These are phyloP conservation scores for Vollenhovia emeryi DNA, from an alignment of 1,140 invertebrate species.

Conservation along the genomic window DNA sequence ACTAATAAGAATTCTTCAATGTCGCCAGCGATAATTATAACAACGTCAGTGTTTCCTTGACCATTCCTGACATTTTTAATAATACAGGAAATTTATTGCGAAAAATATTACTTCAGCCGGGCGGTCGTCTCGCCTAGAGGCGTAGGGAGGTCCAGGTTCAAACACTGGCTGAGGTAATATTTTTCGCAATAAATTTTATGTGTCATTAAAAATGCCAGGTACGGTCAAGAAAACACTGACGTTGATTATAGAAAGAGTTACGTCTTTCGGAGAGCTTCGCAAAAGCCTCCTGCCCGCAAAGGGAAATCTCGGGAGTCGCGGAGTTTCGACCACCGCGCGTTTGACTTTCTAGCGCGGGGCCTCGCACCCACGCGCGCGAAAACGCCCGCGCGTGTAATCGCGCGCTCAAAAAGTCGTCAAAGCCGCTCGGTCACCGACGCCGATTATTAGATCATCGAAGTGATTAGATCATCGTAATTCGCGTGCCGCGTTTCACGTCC, in stretches of 20 bases:
- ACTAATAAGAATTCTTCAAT: too few species aligned
- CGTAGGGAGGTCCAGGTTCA: too few species aligned
- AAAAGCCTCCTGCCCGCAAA: background rate
- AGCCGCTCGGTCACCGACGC: background rate
- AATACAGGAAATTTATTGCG: too few species aligned
- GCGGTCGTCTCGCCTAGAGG: too few species aligned
- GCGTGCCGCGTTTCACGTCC: background rate
- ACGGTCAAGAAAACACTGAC: too few species aligned
- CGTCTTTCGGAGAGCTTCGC: background rate
- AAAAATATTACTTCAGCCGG: too few species aligned
- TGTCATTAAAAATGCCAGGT: too few species aligned
- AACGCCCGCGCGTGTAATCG: conserved; percentile 4
- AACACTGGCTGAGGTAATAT: too few species aligned
- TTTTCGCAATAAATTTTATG: too few species aligned
- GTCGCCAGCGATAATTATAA: too few species aligned
- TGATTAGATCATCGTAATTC: conserved; percentile 21
- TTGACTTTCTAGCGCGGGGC: conserved; percentile 66
- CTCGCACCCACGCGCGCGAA: conserved; percentile 44
- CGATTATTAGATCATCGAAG: conserved; percentile 53
- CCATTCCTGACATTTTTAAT: too few species aligned
- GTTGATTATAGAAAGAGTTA: background rate
- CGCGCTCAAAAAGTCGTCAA: conserved; percentile 22
- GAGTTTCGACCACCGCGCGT: conserved; percentile 50
- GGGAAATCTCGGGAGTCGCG: background rate
- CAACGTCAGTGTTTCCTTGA: too few species aligned